Evolutionary conservation across 1,140 invertebrate genomes (phyloP), one percentile per base, ranked within the genome.

Genomic region (Rhizoglyphus robini): DNA sequence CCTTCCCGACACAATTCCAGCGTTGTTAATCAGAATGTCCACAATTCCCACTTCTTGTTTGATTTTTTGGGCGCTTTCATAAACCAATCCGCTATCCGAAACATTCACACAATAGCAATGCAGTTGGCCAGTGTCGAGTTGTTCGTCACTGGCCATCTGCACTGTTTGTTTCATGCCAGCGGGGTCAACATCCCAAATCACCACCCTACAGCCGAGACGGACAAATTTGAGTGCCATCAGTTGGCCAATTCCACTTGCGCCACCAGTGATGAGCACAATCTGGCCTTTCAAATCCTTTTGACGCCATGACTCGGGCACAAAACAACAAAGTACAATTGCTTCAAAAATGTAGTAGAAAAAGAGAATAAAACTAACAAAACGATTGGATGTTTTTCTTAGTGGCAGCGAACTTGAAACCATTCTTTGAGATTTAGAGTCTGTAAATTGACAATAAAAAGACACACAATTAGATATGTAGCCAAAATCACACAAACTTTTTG

Each of bases 1-100:
- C 65, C 84, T 83, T 0, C 92, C 92, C 23, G 85, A 88, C 11
- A 68, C 67, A 63, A 68, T 36, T 25, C 88, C 89, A 3, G 88
- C 89, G 78, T 92, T 92, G 75, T 90, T 91, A 0, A 91, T 76
- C 59, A 90, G 74, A 66, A 90, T 83, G 41, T 81, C 82, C 5
- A 86, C 75, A 71, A 80, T 76, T 25, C 83, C 83, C 32, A 75
- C 68, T n/a, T 73, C 70, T 76, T 96, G 96, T 46, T 32, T 1
- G 23, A 98, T 81, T 76, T 94, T 87, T n/a, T 81, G 81, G 13
- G 72, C 72, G 2, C 31, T 62, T 61, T 69, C 30, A 30, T 68
- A 62, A 4, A 87, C 81, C 3, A 82, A 76, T 18, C 83, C 79
- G 0, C 82, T 76, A 25, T 80, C 79, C 4, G 81, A 81, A 0